Evolutionary conservation across 1,140 invertebrate species (phyloP), one percentile per base, ranked within the genome.

Genomic region (Phenacoccus solenopsis): DNA sequence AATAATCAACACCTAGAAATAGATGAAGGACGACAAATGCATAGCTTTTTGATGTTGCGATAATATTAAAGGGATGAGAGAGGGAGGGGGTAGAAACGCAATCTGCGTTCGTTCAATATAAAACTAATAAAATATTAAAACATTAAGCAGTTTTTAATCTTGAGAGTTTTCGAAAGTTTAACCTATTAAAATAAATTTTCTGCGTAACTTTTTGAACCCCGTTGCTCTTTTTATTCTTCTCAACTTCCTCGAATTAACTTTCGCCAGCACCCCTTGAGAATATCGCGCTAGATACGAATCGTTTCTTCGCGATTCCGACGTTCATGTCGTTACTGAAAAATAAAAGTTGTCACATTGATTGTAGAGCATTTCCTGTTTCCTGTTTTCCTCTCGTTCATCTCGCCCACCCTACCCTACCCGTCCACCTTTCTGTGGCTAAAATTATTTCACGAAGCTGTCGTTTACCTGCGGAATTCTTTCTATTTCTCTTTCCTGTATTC

Each of bases 261-360:
- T 24, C 25, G 21, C 9, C 32, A 38, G 9, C 20, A 49, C 59
- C 59, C 56, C 56, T 59, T 59, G 56, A 24, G 22, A 64, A 64
- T 25, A 64, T 10, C 59, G 56, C 5, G 20, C 7, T 59, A n/a
- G 16, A n/a, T 32, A 32, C 16, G 38, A 49, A 64, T 59, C 5
- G 21, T 27, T 9, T 22, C 25, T 64, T 64, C 56, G 5, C 20
- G 56, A 59, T 59, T 64, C 22, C 7, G 4, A 24, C 59, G 59
- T 64, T 64, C 59, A 27, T 20, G 16, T 64, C 59, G 59, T 64
- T 64, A 64, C 59, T 24, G 20, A 25, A 64, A 64, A 64, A 64
- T 64, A 64, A 22, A 64, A 64, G 12, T 64, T 64, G 59, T 64
- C 59, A 64, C 21, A 64, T 64, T 64, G 59, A 64, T 64, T 64